Conservation (phyloP, 1,140 invertebrate species). For the Apis florea region DNA sequence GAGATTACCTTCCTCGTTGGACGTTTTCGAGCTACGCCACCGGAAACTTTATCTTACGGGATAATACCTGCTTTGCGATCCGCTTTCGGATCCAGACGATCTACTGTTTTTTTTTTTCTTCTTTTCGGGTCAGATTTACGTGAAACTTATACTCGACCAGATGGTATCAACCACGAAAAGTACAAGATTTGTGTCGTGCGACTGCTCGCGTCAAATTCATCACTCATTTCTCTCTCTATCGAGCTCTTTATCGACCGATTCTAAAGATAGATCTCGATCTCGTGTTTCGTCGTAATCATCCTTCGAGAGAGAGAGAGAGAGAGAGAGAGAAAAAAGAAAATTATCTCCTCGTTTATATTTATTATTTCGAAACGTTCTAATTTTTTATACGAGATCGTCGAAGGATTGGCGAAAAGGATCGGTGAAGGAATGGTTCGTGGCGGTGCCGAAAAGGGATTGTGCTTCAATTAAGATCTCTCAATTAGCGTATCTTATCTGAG, state of each 20-base stretch:
- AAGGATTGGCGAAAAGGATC: conserved; percentile 16
- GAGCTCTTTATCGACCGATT: neutral
- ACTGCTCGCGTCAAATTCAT: conserved; percentile 1
- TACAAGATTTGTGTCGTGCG: conserved; percentile 6
- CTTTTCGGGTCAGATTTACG: conserved; percentile 22
- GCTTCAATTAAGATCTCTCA: conserved; percentile 74
- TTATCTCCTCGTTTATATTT: too few species aligned
- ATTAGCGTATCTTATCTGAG: conserved; percentile 74
- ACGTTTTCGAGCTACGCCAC: conserved; percentile 59
- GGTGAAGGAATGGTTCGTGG: neutral
- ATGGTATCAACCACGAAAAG: conserved; percentile 30
- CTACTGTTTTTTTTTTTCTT: conserved; percentile 38
- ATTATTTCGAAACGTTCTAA: too few species aligned
- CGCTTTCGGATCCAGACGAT: conserved; percentile 51
- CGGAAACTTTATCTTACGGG: conserved; percentile 68
- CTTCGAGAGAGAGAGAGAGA: neutral
- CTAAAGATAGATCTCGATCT: neutral
- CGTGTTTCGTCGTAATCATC: neutral
- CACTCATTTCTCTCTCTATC: neutral
- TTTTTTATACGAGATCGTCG: neutral
- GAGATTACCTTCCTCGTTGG: conserved; percentile 54
- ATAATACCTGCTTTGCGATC: conserved; percentile 61
- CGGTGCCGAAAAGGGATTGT: conserved; percentile 23
- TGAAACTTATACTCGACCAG: conserved; percentile 35
- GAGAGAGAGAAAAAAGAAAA: neutral